A percentile compares a stretch with the other conserved stretches of the same genome.
Conservation (phyloP, 2,888 invertebrate genomes). For the Stenchaetothrips biformis region DNA sequence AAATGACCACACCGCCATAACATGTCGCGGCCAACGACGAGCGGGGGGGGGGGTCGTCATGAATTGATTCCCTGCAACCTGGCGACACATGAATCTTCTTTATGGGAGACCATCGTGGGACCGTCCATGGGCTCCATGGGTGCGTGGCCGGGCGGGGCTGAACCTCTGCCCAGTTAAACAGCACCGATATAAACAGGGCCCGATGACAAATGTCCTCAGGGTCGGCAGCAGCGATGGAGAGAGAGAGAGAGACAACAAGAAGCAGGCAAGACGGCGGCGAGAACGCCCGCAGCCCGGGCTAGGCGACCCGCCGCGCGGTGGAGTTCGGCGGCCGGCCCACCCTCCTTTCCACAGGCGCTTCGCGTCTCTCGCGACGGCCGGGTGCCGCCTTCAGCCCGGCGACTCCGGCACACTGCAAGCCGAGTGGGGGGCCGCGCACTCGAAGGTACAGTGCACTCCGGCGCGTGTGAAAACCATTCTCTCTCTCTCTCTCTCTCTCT, state of each 20-base stretch:
- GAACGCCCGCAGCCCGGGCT: no score
- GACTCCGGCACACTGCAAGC: no score
- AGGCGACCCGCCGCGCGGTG: no score
- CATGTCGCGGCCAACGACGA: neutral
- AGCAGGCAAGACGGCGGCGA: neutral
- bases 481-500: no score
- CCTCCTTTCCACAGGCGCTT: no score
- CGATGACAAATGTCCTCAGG: neutral
- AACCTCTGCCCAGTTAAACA: neutral
- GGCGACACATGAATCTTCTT: constrained; percentile 24
- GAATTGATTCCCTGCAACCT: constrained; percentile 11
- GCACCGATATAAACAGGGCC: constrained; percentile 6
- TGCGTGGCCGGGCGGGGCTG: neutral
- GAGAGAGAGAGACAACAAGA: neutral
- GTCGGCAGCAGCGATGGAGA: neutral
- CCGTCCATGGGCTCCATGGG: neutral
- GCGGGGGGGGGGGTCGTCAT: neutral
- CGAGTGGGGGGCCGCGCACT: no score
- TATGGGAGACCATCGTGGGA: neutral
- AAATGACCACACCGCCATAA: neutral
- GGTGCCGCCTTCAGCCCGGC: no score
- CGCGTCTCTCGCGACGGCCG: no score
- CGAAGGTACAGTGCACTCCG: no score
- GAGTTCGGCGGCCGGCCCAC: no score
- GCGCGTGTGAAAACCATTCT: no score